Conservation (phyloP, 2,797 vertebrate genomes). For the Urocyon cinereoargenteus region DNA sequence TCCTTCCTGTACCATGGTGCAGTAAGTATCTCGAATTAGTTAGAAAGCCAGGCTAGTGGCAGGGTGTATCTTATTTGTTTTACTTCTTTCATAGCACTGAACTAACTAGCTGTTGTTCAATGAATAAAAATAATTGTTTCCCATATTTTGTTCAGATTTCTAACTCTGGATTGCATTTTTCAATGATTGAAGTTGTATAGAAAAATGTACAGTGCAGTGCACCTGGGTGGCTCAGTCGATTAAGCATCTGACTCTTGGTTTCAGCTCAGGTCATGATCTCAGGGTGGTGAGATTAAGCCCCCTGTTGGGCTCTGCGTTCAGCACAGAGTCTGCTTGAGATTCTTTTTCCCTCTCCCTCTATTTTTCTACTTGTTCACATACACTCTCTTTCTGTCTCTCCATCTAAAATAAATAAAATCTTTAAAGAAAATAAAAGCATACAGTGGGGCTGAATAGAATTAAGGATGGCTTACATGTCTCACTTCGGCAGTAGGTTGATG, state of each 20-base stretch:
- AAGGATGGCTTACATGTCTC: not conserved
- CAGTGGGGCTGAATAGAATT: not conserved
- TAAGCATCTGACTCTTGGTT: not conserved
- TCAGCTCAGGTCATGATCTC: not conserved
- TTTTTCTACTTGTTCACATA: not conserved
- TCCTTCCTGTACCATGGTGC: not conserved
- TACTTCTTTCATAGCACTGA: not conserved
- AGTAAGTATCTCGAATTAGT: not conserved
- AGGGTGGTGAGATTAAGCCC: not conserved
- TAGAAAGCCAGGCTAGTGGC: not conserved
- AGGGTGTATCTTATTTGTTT: not conserved
- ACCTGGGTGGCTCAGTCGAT: not conserved
- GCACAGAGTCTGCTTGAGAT: not conserved
- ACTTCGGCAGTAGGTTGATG: not conserved
- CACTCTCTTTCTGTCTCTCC: not conserved
- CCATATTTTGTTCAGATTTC: not conserved
- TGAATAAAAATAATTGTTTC: not conserved
- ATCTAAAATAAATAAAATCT: not conserved
- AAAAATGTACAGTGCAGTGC: not conserved
- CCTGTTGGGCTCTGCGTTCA: not conserved
- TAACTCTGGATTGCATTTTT: not conserved
- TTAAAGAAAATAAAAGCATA: not conserved
- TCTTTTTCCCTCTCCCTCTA: not conserved
- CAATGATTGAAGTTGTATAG: not conserved
- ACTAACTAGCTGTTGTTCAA: not conserved